Evolutionary conservation across 2,113 vertebrate species (phyloP), one percentile per base, ranked within the genome.

Genomic region (Cisticola juncidis): DNA sequence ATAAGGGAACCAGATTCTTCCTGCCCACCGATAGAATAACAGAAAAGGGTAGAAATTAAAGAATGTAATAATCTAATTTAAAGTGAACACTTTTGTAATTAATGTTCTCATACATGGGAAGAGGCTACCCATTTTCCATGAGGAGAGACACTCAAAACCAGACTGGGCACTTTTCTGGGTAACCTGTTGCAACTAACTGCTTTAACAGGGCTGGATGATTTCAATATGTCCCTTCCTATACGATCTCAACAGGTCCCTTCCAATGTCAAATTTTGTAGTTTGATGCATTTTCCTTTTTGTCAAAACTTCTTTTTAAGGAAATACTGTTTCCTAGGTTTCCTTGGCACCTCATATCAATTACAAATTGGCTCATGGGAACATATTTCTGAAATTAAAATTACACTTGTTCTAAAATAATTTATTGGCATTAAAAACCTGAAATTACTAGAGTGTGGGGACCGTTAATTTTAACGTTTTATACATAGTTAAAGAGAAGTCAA

Each of bases 311-410:
- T 93, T 90, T 12, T 77, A 18, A 89, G 9, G 11, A 71, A 42
- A 38, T 50, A 10, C 4, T 48, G 19, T 62, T 88, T 86, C 57
- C 9, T 25, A 72, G 24, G 54, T 14, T 91, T 92, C 69, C 53
- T 54, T 81, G 5, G 53, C 40, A 88, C 38, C 56, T 57, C 61
- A 11, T 65, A 44, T 76, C 72, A 91, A 45, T 70, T 81, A 77
- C 31, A 73, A 81, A 47, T 17, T 73, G 9, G 13, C n/a, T 50
- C 38, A 70, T 25, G 45, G 53, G 62, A 76, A 35, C 36, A 51
- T 73, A 36, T 42, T 90, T 81, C 94, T 77, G 53, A 96, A 95
- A 96, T 91, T 90, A 94, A 66, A 92, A 90, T 90, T 70, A 20
- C 4, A 51, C 5, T 91, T 89, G 25, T 42, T 84, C 48, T 68